Base-by-base conservation (phyloP, 1,140 invertebrate species). In the Stegodyphus mimosarum region DNA sequence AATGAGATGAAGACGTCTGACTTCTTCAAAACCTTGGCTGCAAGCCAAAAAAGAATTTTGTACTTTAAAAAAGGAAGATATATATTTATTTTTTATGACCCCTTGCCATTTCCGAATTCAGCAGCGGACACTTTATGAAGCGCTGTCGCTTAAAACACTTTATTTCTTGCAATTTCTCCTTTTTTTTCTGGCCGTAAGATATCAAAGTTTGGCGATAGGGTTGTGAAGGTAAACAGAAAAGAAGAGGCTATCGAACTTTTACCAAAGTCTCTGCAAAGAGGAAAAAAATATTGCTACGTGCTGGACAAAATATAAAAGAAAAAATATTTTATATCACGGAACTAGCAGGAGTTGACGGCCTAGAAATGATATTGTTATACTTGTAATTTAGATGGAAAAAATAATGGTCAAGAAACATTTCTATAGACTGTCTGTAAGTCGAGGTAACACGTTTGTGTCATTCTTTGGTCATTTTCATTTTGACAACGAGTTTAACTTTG, bases 41-140 rank as follows among this genome's bases (percentile, higher is more conserved):
- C 6, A 18, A 63, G 64, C 77, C 77, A 79, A 33, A 33, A 33
- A 33, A 71, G 66, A 79, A 49, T 79, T 79, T 79, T 77, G 33
- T 18, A 33, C 66, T 79, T 79, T 33, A 33, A 33, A 71, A 79
- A 79, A 79, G 53, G 66, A 33, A 70, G 64, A 70, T 79, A 79
- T 79, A 49, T 79, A 79, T 79, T 70, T 70, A 79, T 79, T 79
- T 79, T 79, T 79, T 79, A 79, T 49, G 77, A 79, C 66, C 51
- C 66, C 15, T 17, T 70, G 48, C n/a, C 77, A 49, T 70, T 79
- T 79, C 77, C 7, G 67, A 79, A 79, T 79, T 69, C 77, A 79
- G 52, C 77, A 70, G 67, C n/a, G 48, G 77, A 11, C 13, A 33
- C 67, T 79, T 79, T 70, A 79, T 79, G 66, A 79, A 79, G 77